Evolutionary conservation across 2,113 vertebrate species (phyloP).

Genomic region (Abramis brama): DNA sequence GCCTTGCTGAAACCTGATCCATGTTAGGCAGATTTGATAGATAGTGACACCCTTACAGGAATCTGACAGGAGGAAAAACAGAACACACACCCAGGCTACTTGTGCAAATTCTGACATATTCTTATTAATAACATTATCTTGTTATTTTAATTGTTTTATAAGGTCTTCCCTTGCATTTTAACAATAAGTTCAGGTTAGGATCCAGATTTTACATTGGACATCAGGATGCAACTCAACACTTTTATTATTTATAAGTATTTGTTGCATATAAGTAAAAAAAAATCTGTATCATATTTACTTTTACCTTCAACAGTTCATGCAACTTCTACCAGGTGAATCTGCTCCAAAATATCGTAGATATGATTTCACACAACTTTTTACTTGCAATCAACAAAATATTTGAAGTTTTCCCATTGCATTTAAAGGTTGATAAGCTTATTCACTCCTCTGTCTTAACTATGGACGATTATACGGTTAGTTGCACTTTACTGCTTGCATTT

Average conservation of each 20-base stretch:
- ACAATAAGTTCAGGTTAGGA: neutral
- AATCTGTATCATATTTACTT: neutral
- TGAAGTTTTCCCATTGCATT: neutral
- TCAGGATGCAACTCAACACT: neutral
- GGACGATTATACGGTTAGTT: neutral
- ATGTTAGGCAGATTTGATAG: neutral
- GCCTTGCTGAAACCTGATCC: slow-evolving; percentile 3
- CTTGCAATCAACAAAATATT: neutral
- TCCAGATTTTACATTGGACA: neutral
- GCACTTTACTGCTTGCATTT: neutral
- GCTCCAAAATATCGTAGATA: neutral
- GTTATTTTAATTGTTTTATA: neutral
- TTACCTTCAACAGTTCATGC: neutral
- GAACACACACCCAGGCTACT: neutral
- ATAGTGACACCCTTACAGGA: neutral
- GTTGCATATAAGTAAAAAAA: neutral
- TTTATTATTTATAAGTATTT: too few relatives aligned
- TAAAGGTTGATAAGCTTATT: neutral
- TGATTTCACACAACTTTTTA: too few relatives aligned
- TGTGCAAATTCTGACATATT: slow-evolving; percentile 8
- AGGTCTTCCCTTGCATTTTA: too few relatives aligned
- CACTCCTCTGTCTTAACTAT: neutral
- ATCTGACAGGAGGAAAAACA: neutral
- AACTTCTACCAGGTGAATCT: neutral
- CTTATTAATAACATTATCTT: neutral